Evolutionary conservation across 2,797 vertebrate genomes (phyloP), one percentile per base, ranked within the genome.

Genomic region (Rousettus madagascariensis): DNA sequence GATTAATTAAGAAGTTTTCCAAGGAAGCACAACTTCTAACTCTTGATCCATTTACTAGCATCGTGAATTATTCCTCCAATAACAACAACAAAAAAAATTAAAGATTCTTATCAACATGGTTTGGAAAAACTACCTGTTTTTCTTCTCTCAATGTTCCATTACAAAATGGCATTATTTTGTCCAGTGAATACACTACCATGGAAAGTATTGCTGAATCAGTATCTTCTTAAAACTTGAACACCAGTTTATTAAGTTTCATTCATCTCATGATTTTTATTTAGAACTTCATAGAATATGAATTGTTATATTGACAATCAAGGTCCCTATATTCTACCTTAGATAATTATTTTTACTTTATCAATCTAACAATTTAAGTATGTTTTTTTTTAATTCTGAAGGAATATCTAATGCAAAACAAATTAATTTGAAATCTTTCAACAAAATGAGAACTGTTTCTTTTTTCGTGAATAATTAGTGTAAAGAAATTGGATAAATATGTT

Each of bases 331-430:
- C 91, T 78, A 84, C 78, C 83, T 91, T 88, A 89, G 51, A 83
- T 97, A 90, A 97, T 95, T 97, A 91, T 97, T 95, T 97, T 97
- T 41, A 78, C 95, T 98, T 96, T 96, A 88, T 97, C 93, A 96
- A 38, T 75, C 63, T 86, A 95, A 92, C n/a, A 93, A 97, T 96
- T 97, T 95, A 95, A 96, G 96, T 90, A 94, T 90, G 66, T 38
- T 88, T 69, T 95, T 79, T 93, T 97, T 94, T 96, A 49, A 84
- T 98, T 97, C 72, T 95, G 71, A 94, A 91, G 77, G 95, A 97
- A 96, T 55, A 20, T 83, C 78, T 95, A 43, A 95, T 55, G 9
- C 71, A 83, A 95, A 96, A 85, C 51, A 97, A 97, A 97, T 95
- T 91, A 94, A 95, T 53, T 93, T 92, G 95, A 96, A 97, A 90